A percentile compares a stretch with the other conserved stretches of the same genome.
phyloP scores from a whole-genome alignment of 2,888 invertebrate species.

The Drosophila paramelanica region DNA sequence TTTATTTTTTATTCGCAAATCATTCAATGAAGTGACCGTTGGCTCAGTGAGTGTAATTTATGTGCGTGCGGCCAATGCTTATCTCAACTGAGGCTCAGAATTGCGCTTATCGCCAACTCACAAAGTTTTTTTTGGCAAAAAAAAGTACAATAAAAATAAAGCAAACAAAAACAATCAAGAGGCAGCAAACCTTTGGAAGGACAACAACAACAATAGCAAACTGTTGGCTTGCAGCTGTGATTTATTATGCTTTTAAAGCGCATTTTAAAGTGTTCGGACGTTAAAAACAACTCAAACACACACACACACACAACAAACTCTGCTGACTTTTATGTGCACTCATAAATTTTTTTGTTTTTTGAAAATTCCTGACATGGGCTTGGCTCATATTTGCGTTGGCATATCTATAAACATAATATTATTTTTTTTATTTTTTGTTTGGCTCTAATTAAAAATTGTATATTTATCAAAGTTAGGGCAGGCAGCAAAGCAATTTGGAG shows the following conservation, averaged over 20 bases:
- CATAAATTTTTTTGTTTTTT: slow-evolving; percentile 28
- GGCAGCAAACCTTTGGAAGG: slow-evolving; percentile 57
- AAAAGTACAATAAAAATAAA: too few relatives aligned
- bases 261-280: slow-evolving; percentile 52
- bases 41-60: slow-evolving; percentile 56
- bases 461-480: slow-evolving; percentile 72
- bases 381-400: slow-evolving; percentile 39
- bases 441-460: slow-evolving; percentile 76
- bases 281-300: slow-evolving; percentile 27
- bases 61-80: slow-evolving; percentile 60
- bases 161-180: slow-evolving; percentile 17
- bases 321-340: slow-evolving; percentile 60
- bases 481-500: slow-evolving; percentile 61
- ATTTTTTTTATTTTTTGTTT: slow-evolving; percentile 30
- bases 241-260: slow-evolving; percentile 63
- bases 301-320: slow-evolving; percentile 14
- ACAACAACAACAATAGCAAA: slow-evolving; percentile 36
- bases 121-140: slow-evolving; percentile 23
- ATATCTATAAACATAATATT: slow-evolving; percentile 1
- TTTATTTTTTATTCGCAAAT: slow-evolving; percentile 6
- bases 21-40: slow-evolving; percentile 23
- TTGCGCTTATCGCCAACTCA: slow-evolving; percentile 59
- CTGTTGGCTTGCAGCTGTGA: slow-evolving; percentile 55
- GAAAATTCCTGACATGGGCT: slow-evolving; percentile 12
- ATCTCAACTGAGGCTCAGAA: slow-evolving; percentile 42